These are phyloP conservation scores for Mechanitis messenoides DNA, from an alignment of 2,888 invertebrate genomes.

Conservation along the genomic window DNA sequence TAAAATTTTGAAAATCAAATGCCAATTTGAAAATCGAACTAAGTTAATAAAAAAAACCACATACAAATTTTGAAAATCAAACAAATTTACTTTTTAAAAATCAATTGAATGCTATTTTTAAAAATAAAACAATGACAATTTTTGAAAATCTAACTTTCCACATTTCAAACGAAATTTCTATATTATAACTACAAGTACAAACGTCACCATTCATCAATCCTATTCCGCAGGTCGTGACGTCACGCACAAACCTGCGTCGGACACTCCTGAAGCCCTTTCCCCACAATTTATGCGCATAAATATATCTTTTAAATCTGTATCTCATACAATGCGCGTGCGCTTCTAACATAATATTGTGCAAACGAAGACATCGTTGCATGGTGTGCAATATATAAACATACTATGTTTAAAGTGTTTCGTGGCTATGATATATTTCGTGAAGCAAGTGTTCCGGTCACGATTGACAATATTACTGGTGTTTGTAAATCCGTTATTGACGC, in stretches of 20 bases:
- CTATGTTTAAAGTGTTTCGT: conserved; percentile 32
- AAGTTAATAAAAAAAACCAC: too few species aligned
- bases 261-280: conserved; percentile 41
- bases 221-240: conserved; percentile 50
- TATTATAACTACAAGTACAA: neutral
- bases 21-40: too few species aligned
- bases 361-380: conserved; percentile 11
- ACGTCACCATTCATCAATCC: conserved; percentile 43
- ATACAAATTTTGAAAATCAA: too few species aligned
- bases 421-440: conserved; percentile 47
- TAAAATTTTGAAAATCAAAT: too few species aligned
- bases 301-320: conserved; percentile 20
- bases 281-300: conserved; percentile 28
- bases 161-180: neutral
- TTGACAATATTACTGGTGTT: conserved; percentile 37
- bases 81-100: too few species aligned
- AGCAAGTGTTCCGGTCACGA: conserved; percentile 56
- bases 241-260: conserved; percentile 51
- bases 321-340: conserved; percentile 18
- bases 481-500: conserved; percentile 18
- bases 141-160: too few species aligned
- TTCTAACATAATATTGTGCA: conserved; percentile 10
- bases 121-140: too few species aligned
- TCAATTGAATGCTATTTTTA: too few species aligned
- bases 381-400: conserved; percentile 8